Conservation (phyloP, 2,113 vertebrate genomes). For the Lepisosteus osseus region DNA sequence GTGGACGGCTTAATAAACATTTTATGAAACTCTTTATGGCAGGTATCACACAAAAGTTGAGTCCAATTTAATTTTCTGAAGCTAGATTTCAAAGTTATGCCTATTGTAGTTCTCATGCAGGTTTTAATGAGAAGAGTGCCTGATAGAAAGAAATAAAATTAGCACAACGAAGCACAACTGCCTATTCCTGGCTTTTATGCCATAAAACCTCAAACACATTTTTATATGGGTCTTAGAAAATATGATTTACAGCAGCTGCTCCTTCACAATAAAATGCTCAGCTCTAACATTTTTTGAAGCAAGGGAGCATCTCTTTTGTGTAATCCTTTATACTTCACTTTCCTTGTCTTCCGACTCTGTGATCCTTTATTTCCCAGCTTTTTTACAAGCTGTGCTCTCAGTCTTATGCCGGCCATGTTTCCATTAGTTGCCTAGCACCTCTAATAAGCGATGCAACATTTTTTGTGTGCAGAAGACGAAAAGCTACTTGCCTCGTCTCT, state of each 20-base stretch:
- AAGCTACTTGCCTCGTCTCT: background rate
- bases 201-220: constrained; percentile 4
- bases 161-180: constrained; percentile 39
- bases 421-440: constrained; percentile 22
- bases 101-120: constrained; percentile 33
- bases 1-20: too few species aligned
- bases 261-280: background rate
- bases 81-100: constrained; percentile 30
- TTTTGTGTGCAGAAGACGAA: constrained; percentile 5
- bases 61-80: constrained; percentile 38
- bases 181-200: constrained; percentile 31
- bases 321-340: background rate
- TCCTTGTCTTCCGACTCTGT: background rate
- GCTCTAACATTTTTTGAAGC: background rate
- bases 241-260: constrained; percentile 32
- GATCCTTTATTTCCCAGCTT: background rate
- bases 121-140: constrained; percentile 50
- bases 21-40: too few species aligned
- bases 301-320: background rate
- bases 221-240: constrained; percentile 26
- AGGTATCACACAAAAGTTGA: constrained; percentile 16
- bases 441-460: constrained; percentile 14
- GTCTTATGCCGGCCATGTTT: background rate
- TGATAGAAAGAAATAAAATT: constrained; percentile 36
- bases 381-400: background rate